Percentiles rank a stretch among this genome's conserved stretches.
phyloP scores from a whole-genome alignment of 2,797 vertebrate species.

The Prunella strophiata region DNA sequence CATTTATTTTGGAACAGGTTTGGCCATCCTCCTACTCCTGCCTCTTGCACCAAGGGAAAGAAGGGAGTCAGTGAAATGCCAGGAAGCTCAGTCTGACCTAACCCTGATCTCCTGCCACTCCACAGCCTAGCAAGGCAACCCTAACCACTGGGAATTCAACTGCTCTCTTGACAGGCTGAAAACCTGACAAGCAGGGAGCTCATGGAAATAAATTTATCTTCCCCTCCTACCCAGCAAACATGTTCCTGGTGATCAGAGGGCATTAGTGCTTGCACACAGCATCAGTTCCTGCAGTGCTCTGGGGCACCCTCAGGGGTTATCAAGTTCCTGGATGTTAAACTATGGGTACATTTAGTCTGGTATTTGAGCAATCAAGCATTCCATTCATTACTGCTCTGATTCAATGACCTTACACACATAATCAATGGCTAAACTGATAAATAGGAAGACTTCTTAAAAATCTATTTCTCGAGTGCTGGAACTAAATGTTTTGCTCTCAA shows the following conservation, averaged over 20 bases:
- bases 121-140: not conserved
- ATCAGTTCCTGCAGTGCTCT: constrained; percentile 19
- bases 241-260: not conserved
- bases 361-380: constrained; percentile 23
- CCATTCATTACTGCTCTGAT: constrained; percentile 60
- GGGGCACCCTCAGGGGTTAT: constrained; percentile 29
- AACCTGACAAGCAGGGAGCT: not conserved
- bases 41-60: not conserved
- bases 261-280: not conserved
- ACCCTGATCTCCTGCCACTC: not conserved
- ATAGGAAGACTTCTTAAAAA: constrained; percentile 71
- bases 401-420: constrained; percentile 66
- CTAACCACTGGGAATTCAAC: not conserved
- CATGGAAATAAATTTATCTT: not conserved
- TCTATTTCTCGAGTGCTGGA: constrained; percentile 65
- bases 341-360: constrained; percentile 2
- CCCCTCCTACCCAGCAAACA: not conserved
- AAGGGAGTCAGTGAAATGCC: not conserved
- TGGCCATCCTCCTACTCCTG: not conserved
- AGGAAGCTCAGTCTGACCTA: not conserved
- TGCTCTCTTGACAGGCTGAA: not conserved
- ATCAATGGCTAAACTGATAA: constrained; percentile 77
- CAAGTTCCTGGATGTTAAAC: constrained; percentile 38
- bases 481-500: constrained; percentile 69
- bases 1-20: not conserved